Percentiles rank a stretch among this genome's conserved stretches.
These are phyloP conservation scores for Heterodera carotae DNA, from an alignment of 1,140 invertebrate species.

Conservation along the genomic window DNA sequence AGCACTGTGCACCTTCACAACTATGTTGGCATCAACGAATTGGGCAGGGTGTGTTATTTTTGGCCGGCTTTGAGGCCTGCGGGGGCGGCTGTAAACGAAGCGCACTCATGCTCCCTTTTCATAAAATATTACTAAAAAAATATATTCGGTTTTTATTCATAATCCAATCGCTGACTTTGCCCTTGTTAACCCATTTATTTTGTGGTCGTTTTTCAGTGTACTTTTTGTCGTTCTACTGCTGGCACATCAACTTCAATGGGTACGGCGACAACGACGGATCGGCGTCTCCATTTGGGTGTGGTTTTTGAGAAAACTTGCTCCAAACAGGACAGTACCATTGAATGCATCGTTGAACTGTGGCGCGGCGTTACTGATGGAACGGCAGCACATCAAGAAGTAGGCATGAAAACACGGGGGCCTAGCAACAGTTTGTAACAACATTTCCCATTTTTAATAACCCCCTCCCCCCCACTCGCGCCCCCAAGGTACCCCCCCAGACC, in stretches of 20 bases:
- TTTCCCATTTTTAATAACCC: no score
- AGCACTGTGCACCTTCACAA: not conserved
- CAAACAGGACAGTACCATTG: conserved; percentile 7
- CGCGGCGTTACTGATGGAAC: not conserved
- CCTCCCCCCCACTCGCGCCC: no score
- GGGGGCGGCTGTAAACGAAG: no score
- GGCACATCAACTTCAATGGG: not conserved
- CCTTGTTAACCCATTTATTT: not conserved
- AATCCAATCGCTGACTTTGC: no score
- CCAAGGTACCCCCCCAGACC: no score
- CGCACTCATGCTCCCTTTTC: no score
- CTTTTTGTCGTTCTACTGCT: not conserved
- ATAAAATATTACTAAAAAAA: no score
- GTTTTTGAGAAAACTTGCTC: conserved; percentile 22
- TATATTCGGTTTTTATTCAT: not conserved
- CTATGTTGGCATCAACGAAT: conserved; percentile 11
- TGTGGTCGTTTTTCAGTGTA: not conserved
- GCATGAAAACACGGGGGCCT: not conserved
- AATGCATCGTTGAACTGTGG: conserved; percentile 19
- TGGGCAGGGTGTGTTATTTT: conserved; percentile 1
- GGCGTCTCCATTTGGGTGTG: conserved; percentile 5
- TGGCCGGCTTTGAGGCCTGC: no score
- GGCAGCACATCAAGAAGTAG: conserved; percentile 22
- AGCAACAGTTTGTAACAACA: no score
- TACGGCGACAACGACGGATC: not conserved